These are phyloP conservation scores for Falco peregrinus DNA, from an alignment of 2,797 vertebrate genomes.

Conservation along the genomic window DNA sequence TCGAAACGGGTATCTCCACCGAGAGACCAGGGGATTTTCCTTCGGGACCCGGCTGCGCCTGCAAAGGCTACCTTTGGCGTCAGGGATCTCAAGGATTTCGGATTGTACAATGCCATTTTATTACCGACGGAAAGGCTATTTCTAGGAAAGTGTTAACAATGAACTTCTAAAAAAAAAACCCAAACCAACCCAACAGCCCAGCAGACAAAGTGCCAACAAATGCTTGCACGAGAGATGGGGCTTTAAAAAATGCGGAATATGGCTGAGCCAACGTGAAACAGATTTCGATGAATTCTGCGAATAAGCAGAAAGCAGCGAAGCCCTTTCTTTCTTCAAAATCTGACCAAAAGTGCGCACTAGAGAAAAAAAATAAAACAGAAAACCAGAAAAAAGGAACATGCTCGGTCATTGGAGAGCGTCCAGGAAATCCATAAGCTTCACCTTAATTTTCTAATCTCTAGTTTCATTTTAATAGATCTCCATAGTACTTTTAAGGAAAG, in stretches of 20 bases:
- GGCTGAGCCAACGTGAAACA: not conserved
- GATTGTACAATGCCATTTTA: not conserved
- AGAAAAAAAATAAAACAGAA: not conserved
- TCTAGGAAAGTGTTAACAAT: conserved; percentile 68
- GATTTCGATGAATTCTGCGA: conserved; percentile 10
- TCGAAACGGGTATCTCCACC: not conserved
- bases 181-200: not conserved
- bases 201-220: conserved; percentile 12
- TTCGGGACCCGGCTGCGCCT: not conserved
- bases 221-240: not conserved
- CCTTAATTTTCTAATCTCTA: conserved; percentile 41
- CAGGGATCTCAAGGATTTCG: not conserved
- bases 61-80: not conserved
- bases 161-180: conserved; percentile 39
- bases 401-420: not conserved
- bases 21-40: not conserved
- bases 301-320: not conserved
- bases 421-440: conserved; percentile 12
- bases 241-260: not conserved
- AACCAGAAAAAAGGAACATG: not conserved
- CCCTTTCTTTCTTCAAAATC: not conserved
- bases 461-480: conserved; percentile 44
- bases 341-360: not conserved
- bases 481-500: not conserved
- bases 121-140: conserved; percentile 34